Evolutionary conservation across 1,140 invertebrate species (phyloP), one percentile per base, ranked within the genome.

Genomic region (Aphelinus atriplicis): DNA sequence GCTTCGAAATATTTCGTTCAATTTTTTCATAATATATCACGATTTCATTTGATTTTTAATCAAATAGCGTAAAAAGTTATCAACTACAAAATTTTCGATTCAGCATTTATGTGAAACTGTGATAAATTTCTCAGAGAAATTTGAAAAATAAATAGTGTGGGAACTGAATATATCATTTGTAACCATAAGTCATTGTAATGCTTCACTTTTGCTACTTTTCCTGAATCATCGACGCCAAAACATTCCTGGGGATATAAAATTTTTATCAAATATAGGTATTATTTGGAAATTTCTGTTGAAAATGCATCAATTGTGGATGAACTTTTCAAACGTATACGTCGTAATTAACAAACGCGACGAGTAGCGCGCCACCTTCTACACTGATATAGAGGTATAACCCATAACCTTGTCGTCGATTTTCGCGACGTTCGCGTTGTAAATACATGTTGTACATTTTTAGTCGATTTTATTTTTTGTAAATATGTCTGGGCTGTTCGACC

Each of bases 61-160:
- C 9, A 66, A 47, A 42, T 26, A 47, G 43, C 48, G 10, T 73
- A 55, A 64, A 63, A 69, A 55, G 58, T 58, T 47, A 50, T 26
- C 62, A 63, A 26, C 26, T 26, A 26, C 26, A 26, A 26, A 26
- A 26, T 26, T 26, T 26, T 26, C 26, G 26, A 26, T 26, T 26
- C 26, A 26, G 9, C 26, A 56, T 83, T 88, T 88, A 91, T 48
- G 87, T 84, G 73, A 91, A 89, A 76, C 92, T 89, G 80, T 90
- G 91, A 84, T 96, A 95, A 78, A 96, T 93, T 82, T 93, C 95
- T 71, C 95, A 91, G 56, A 96, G 87, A 73, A 96, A 91, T 85
- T 94, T 94, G 77, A 95, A 92, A 86, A 96, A 96, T 43, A 95
- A 85, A 74, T 94, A 91, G 78, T 95, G 94, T 42, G 94, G 94